Base-by-base conservation (phyloP, 2,113 vertebrate genomes). In the Conger conger region DNA sequence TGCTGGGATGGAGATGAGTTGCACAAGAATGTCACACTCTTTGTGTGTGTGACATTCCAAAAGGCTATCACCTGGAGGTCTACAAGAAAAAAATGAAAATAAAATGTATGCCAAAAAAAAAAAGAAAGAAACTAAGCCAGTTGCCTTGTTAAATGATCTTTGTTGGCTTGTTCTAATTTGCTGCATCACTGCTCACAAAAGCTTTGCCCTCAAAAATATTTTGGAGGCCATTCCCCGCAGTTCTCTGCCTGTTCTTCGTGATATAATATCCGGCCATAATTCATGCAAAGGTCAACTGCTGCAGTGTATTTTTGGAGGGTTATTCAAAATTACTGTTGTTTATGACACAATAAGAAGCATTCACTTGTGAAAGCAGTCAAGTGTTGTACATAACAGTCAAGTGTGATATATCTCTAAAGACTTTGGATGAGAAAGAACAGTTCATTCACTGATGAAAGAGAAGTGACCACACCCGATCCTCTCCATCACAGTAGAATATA, bases 91-190 rank as follows among this genome's bases (percentile, higher is more conserved):
- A 27, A 60, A n/a, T n/a, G n/a, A n/a, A 60, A 73, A 27, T 4
- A 30, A 33, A 73, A 73, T 73, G 5, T n/a, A 73, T 73, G 63
- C n/a, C 63, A 73, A 30, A n/a, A 20, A n/a, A 73, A 30, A n/a
- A 20, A n/a, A 68, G 16, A 23, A 23, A 57, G 15, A 50, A 50
- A 50, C 45, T 50, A 50, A 50, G 45, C 11, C 57, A 63, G 57
- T 27, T 63, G 9, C 20, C 57, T 63, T 63, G 57, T 63, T 63
- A 63, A 63, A 3, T 63, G 23, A 63, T 63, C 57, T 63, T 63
- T 20, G 57, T 63, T 63, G 23, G 63, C n/a, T 13, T 87, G 63
- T 82, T 90, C 86, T 86, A 83, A 88, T 88, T 88, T 90, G 85
- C 81, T 76, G 63, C 85, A 88, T 86, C 86, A 80, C 83, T 90